A percentile compares a stretch with the other conserved stretches of the same genome.
These are phyloP conservation scores for Theristicus caerulescens DNA, from an alignment of 2,113 vertebrate genomes.

Conservation along the genomic window DNA sequence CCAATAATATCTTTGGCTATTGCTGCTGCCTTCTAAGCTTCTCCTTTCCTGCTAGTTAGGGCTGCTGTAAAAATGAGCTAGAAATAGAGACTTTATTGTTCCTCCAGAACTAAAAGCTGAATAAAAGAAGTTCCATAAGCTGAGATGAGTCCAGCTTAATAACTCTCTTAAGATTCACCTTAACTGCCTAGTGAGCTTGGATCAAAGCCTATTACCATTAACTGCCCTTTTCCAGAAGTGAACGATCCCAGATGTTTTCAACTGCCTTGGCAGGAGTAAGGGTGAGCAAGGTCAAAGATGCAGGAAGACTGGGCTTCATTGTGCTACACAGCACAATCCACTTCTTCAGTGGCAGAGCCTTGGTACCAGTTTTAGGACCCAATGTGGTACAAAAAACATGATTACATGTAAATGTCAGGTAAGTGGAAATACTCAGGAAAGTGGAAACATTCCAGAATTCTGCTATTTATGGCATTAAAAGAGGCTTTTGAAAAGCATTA, in stretches of 20 bases:
- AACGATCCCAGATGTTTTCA: background rate
- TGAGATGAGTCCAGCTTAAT: background rate
- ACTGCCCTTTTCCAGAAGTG: background rate
- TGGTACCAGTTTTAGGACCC: background rate
- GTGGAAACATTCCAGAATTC: background rate
- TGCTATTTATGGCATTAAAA: background rate
- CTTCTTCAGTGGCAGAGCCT: background rate
- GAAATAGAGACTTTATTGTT: background rate
- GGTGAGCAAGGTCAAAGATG: conserved; percentile 66
- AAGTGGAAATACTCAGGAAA: background rate
- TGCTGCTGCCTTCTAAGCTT: background rate
- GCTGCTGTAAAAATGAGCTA: background rate
- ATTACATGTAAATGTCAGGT: background rate
- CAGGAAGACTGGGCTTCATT: conserved; percentile 52
- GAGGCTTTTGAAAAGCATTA: background rate
- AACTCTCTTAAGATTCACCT: background rate
- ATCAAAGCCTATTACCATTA: background rate
- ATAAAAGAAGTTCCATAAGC: background rate
- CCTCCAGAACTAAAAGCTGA: background rate
- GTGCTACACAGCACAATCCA: background rate
- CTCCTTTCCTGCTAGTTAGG: background rate
- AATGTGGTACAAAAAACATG: background rate
- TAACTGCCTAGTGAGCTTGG: background rate
- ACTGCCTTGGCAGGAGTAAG: conserved; percentile 52
- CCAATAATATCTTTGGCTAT: background rate